Conservation (phyloP, 2,113 vertebrate genomes). For the Myrmecobius fasciatus region DNA sequence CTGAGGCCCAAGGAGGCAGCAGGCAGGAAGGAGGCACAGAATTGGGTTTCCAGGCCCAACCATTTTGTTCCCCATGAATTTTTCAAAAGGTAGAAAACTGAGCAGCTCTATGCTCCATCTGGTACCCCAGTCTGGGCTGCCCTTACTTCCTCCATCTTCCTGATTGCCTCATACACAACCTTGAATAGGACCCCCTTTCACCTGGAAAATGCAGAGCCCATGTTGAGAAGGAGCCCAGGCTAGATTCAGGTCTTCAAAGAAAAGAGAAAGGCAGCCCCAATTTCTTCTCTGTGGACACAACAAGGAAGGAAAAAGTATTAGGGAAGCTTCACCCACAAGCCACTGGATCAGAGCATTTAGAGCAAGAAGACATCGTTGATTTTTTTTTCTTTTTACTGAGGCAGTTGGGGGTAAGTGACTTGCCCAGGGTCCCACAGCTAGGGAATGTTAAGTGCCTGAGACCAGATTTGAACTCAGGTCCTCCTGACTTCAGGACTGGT, state of each 20-base stretch:
- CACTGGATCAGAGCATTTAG: background rate
- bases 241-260: background rate
- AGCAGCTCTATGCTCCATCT: constrained; percentile 74
- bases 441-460: too few relatives aligned
- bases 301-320: background rate
- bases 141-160: background rate
- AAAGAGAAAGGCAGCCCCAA: background rate
- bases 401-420: too few relatives aligned
- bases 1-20: constrained; percentile 75
- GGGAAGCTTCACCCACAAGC: background rate
- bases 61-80: constrained; percentile 86
- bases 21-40: constrained; percentile 72
- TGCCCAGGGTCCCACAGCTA: too few relatives aligned
- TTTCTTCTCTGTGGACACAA: background rate
- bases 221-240: background rate
- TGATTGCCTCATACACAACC: background rate
- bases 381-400: too few relatives aligned
- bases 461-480: too few relatives aligned
- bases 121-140: constrained; percentile 48
- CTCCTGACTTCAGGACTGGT: too few relatives aligned
- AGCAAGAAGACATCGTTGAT: background rate
- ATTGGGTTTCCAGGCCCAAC: constrained; percentile 78
- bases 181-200: background rate
- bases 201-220: background rate
- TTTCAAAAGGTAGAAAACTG: constrained; percentile 84